Base-by-base conservation (phyloP, 2,113 vertebrate species). In the Sinocyclocheilus anophthalmus region DNA sequence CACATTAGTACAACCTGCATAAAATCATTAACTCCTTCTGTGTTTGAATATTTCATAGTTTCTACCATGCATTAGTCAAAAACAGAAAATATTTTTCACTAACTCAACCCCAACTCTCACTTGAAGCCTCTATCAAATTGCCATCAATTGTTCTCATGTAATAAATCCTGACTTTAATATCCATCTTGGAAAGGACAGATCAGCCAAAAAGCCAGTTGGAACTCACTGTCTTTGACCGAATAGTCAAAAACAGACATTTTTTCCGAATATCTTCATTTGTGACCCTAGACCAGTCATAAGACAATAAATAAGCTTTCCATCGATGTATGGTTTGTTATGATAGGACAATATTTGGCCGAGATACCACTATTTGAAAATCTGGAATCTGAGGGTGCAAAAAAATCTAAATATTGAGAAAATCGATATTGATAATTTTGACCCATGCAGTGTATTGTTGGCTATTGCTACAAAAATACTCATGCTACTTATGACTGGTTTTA, bases 1-100 rank as follows among this genome's bases (percentile, higher is more conserved):
- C 30, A 39, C 67, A 39, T 70, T 70, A 70, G 30, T 70, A 70
- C 7, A 70, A 70, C 67, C 30, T 70, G 67, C 33, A 39, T 70
- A 37, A 39, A 70, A 39, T 59, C 20, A 59, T 70, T 10, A 70
- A 37, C 8, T 70, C 16, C 67, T 39, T 37, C 16, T 70, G 18
- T 12, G 70, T 22, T 42, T 73, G 0, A 73, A 73, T n/a, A 12
- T 73, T 72, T 61, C 39, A 22, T n/a, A 73, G 20, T 73, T 11
- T 42, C 4, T 42, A 72, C 18, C 18, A 12, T 73, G 20, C 10
- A 42, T 13, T 42, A n/a, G 20, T 42, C 20, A 61, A 61, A 61
- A 61, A n/a, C 3, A 11, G 3, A 5, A 73, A 73, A 73, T 73
- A 73, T 42, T 5, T 72, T 42, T 42, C 37, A 22, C 37, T 22